Evolutionary conservation across 2,797 vertebrate species (phyloP).

Genomic region (Oreonectes daqikongensis): DNA sequence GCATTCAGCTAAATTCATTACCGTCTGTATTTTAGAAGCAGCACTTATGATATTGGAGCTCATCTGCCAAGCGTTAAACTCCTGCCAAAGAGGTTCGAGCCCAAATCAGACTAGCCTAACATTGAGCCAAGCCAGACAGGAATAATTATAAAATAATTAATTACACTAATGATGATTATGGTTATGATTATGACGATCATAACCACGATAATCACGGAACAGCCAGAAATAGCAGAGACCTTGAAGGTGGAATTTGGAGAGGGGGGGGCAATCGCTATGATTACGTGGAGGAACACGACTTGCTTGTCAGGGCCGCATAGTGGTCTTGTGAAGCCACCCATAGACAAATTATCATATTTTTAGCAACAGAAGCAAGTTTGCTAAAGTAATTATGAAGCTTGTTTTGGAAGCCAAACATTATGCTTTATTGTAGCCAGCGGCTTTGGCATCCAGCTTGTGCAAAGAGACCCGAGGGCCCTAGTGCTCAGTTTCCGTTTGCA

Average conservation of each 20-base stretch:
- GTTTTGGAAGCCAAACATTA: not conserved
- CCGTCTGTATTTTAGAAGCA: constrained; percentile 18
- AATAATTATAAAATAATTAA: constrained; percentile 15
- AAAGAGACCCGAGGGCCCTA: not conserved
- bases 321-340: not conserved
- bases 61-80: constrained; percentile 19
- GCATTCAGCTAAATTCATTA: not conserved
- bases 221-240: constrained; percentile 8
- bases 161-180: constrained; percentile 20
- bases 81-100: constrained; percentile 9
- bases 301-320: not conserved
- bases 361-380: not conserved
- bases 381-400: not conserved
- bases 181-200: constrained; percentile 12
- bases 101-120: constrained; percentile 1
- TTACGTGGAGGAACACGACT: not conserved
- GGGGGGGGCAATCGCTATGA: not conserved
- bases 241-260: not conserved
- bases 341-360: not conserved
- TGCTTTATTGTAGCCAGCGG: not conserved
- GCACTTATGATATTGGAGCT: constrained; percentile 9
- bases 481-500: not conserved
- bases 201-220: constrained; percentile 15
- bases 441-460: not conserved
- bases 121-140: constrained; percentile 6